Base-by-base conservation (phyloP, 2,888 invertebrate genomes). In the Rhagophthalmus giganteus region DNA sequence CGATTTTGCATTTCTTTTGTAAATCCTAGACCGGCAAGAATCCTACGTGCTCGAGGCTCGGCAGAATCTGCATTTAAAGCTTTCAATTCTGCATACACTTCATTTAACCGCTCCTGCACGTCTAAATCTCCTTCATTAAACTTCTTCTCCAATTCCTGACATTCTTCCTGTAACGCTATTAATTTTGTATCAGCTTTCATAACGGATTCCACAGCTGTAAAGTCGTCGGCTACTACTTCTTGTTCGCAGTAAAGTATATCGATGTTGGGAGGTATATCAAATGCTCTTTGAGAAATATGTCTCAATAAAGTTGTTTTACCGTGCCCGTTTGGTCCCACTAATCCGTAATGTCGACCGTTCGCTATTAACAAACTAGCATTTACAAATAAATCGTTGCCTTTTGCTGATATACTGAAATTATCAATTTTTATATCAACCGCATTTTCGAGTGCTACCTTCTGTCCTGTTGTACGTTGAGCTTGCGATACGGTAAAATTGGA, bases 321-420 rank as follows among this genome's bases (percentile, higher is more conserved):
- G 78, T 99, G 96, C 0, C 94, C 99, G 74, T 99, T 99, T 0
- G 99, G 99, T 13, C 99, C 99, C 1, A 99, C 98, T 2, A 99
- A 79, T 66, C 99, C 99, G 74, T 99, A 99, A 63, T 94, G 84
- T 32, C 98, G 83, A 0, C 96, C 94, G 66, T 89, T 85, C 0
- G 97, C 95, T 62, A 99, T 96, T 39, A 93, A 78, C 20, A 99
- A 77, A 72, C 86, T 92, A 0, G 99, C 97, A 74, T 99, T 98
- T 20, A 94, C 89, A 74, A 99, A 98, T 32, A 99, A 79, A 70
- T 97, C 94, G 66, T 99, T 94, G 45, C 99, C 99, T 74, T 94
- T 91, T 0, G 99, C 99, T 11, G 94, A 86, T 62, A 99, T 99
- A 49, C 94, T 94, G 72, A 99, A 99, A 74, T 94, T 96, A 69